These are phyloP conservation scores for Lucifuga dentata DNA, from an alignment of 2,113 vertebrate genomes.

Conservation along the genomic window DNA sequence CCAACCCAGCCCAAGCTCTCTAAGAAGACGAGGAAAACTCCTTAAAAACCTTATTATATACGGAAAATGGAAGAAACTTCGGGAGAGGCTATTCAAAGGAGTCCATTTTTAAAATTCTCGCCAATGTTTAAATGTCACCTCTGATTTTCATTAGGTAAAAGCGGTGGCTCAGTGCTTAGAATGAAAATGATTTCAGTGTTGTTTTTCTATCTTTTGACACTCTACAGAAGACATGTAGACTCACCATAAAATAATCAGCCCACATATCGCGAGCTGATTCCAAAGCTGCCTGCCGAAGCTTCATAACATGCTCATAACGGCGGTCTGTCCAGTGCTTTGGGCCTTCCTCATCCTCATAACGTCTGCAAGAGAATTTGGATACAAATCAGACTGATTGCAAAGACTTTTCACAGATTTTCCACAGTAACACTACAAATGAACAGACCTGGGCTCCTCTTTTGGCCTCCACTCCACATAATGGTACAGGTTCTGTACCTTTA, in stretches of 20 bases:
- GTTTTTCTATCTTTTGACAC: constrained; percentile 1
- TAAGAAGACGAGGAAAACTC: too few species aligned
- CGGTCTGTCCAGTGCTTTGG: constrained; percentile 89
- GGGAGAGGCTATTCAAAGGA: too few species aligned
- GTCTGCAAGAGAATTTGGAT: constrained; percentile 58
- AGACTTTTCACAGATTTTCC: background rate
- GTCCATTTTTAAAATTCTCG: too few species aligned
- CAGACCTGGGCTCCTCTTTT: constrained; percentile 87
- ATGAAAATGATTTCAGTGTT: background rate
- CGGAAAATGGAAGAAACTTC: too few species aligned
- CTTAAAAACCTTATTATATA: too few species aligned
- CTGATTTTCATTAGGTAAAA: background rate
- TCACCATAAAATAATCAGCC: constrained; percentile 93
- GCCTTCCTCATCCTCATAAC: constrained; percentile 86
- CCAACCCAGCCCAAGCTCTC: too few species aligned
- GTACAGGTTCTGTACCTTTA: constrained; percentile 87
- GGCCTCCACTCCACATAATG: constrained; percentile 94
- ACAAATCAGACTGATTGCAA: background rate
- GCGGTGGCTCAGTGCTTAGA: background rate
- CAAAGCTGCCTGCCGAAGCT: constrained; percentile 89
- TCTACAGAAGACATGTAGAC: constrained; percentile 43
- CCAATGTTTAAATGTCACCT: too few species aligned
- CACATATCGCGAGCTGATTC: constrained; percentile 90
- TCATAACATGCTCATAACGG: constrained; percentile 92
- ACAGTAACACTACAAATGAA: background rate